phyloP scores from a whole-genome alignment of 2,888 invertebrate genomes.

The Tetramorium bicarinatum region DNA sequence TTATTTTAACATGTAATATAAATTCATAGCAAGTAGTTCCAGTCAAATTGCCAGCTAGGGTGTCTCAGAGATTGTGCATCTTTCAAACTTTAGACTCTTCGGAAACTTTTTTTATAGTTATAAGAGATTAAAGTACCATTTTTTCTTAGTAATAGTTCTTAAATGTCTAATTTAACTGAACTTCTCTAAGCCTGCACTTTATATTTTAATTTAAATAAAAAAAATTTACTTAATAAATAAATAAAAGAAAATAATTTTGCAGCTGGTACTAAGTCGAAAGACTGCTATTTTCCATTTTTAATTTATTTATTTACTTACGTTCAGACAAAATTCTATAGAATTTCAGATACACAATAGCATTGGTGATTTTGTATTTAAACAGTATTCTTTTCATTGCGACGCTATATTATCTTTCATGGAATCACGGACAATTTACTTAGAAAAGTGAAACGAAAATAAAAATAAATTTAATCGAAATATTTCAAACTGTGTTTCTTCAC shows the following conservation, averaged over 20 bases:
- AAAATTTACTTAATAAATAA: background rate
- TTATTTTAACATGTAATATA: background rate
- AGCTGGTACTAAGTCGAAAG: background rate
- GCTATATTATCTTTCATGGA: background rate
- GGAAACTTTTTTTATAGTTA: conserved; percentile 5
- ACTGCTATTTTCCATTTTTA: background rate
- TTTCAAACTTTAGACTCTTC: background rate
- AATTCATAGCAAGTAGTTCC: background rate
- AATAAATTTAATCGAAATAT: conserved; percentile 30
- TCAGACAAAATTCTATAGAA: background rate
- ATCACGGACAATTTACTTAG: background rate
- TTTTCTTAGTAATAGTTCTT: background rate
- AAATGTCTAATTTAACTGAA: conserved; percentile 6
- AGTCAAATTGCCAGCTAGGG: background rate
- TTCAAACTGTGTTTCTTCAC: conserved; percentile 32
- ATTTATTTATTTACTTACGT: background rate
- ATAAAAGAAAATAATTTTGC: background rate
- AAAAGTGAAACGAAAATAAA: background rate
- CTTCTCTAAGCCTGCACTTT: background rate
- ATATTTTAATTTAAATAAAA: background rate
- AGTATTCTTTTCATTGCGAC: background rate
- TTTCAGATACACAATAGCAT: background rate
- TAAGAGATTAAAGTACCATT: background rate
- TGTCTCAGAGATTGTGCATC: background rate
- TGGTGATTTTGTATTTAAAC: background rate